Evolutionary conservation across 2,797 vertebrate species (phyloP), one percentile per base, ranked within the genome.

Genomic region (Chaetophractus vellerosus): DNA sequence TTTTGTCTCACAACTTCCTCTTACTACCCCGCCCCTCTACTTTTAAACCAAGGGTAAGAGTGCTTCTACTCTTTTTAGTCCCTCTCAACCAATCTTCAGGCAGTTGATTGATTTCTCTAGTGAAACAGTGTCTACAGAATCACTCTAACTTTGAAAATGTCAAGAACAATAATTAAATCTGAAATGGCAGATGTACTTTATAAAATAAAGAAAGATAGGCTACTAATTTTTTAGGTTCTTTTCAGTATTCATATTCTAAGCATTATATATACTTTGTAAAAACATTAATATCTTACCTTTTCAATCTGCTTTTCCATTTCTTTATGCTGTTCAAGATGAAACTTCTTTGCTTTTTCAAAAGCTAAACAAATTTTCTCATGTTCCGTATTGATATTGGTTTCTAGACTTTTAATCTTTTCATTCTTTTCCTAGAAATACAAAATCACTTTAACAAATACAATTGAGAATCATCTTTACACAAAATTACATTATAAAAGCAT

Each of bases 301-400:
- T 99, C 98, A 93, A 98, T 98, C 94, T 98, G 98, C 91, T 99
- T 99, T 97, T 99, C 98, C 96, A 99, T 98, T 94, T 99, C 99
- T 71, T 98, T 98, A 71, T 98, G 97, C 41, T 99, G 98, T 78
- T 99, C 98, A 88, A 98, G 97, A 28, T 99, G 98, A 92, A 98
- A 81, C 69, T 98, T 98, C 96, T 98, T 98, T 59, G 97, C 98
- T 97, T 98, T 99, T 90, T 99, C 99, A 97, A 99, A 97, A 90
- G 98, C 96, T 97, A 98, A 98, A 97, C 98, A 98, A 97, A 99
- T 96, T 90, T 99, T 98, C 57, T 98, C 97, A 84, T 98, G 98
- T 88, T 99, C 99, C 97, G 98, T 98, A 85, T 93, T 98, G 90
- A 99, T 86, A 97, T 98, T 94, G 57, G 98, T 98, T 98, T 99